A percentile compares a stretch with the other conserved stretches of the same genome.
Conservation (phyloP, 2,113 vertebrate species). For the Mungos mungo region DNA sequence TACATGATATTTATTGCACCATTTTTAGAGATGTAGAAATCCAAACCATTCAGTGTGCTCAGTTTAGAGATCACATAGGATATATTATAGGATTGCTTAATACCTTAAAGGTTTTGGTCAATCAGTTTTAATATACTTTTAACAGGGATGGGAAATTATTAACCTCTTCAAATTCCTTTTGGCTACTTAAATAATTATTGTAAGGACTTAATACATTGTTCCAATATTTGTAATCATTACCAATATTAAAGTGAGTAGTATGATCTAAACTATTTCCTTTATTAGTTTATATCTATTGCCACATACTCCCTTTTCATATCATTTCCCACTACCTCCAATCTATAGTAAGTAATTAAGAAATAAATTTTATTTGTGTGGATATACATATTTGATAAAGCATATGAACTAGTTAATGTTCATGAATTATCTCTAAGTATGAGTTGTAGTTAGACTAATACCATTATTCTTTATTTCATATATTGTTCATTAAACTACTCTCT, state of each 20-base stretch:
- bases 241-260: neutral
- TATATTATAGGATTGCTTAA: neutral
- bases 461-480: neutral
- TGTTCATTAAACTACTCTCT: neutral
- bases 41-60: neutral
- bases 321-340: neutral
- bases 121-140: constrained; percentile 11
- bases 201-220: neutral
- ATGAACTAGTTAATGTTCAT: neutral
- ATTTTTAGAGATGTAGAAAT: neutral
- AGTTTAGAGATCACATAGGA: neutral
- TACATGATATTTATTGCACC: neutral
- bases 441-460: neutral
- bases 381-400: neutral
- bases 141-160: neutral
- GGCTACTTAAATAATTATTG: neutral
- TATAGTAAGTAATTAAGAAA: neutral
- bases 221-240: neutral
- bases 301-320: neutral
- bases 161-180: neutral
- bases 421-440: neutral
- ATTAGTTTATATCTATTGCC: constrained; percentile 16
- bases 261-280: neutral
- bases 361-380: neutral
- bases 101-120: neutral